Conservation (phyloP, 1,140 invertebrate species). For the Limonius californicus region DNA sequence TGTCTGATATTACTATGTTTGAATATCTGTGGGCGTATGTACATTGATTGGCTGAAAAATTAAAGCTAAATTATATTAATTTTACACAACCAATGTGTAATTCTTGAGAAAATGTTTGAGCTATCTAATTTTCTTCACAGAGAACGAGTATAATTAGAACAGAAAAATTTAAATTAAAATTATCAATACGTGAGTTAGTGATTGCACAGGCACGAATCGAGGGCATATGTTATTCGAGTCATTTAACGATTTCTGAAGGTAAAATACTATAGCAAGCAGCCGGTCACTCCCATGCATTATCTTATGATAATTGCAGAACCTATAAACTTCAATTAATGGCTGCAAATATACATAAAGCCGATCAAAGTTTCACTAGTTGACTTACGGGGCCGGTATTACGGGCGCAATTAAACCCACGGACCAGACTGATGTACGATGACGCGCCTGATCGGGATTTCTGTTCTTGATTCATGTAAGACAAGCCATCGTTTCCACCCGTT, state of each 20-base stretch:
- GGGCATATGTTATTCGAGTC: background rate
- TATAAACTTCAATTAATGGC: conserved; percentile 47
- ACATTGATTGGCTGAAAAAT: too few species aligned
- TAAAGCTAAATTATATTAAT: too few species aligned
- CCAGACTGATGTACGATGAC: conserved; percentile 45
- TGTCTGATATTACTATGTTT: too few species aligned
- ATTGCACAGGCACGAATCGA: background rate
- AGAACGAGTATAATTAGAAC: background rate
- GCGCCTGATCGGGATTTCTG: conserved; percentile 38
- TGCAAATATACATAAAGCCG: conserved; percentile 43
- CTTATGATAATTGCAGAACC: conserved; percentile 46
- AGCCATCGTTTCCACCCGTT: background rate
- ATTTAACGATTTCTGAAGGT: conserved; percentile 10
- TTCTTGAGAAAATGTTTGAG: too few species aligned
- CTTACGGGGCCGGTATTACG: conserved; percentile 40
- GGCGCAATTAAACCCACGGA: conserved; percentile 44
- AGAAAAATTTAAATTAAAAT: background rate
- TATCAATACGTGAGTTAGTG: background rate
- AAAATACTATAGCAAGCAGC: conserved; percentile 14
- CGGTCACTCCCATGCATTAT: conserved; percentile 44
- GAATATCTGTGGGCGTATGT: too few species aligned
- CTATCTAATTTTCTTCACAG: too few species aligned
- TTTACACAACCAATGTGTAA: too few species aligned
- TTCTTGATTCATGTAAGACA: conserved; percentile 34
- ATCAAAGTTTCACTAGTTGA: conserved; percentile 43